phyloP scores from a whole-genome alignment of 2,797 vertebrate species.

The Phylloscopus collybita region DNA sequence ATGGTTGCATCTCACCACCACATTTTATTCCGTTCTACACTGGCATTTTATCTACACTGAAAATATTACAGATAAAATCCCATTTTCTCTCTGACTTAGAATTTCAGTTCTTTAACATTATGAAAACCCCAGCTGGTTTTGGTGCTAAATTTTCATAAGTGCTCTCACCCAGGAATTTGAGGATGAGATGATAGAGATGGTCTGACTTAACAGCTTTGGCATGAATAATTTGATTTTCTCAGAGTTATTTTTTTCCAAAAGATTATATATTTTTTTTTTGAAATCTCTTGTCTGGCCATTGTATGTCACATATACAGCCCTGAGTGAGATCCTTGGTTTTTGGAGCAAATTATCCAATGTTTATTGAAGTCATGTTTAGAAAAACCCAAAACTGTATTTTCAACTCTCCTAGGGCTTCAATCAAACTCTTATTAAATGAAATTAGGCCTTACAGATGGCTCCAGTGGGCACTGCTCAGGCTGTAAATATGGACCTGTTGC shows the following conservation, averaged over 20 bases:
- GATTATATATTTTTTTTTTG: neutral
- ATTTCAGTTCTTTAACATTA: neutral
- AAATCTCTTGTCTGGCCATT: neutral
- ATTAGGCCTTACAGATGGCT: conserved; percentile 14
- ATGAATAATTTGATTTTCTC: neutral
- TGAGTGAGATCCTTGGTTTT: neutral
- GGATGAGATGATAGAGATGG: neutral
- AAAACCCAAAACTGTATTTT: neutral
- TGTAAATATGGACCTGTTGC: neutral
- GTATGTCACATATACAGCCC: neutral
- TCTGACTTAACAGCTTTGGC: neutral
- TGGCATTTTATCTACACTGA: neutral
- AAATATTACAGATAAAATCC: neutral
- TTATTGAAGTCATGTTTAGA: neutral
- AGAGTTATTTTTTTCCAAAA: neutral
- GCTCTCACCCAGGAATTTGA: neutral
- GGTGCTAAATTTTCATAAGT: neutral
- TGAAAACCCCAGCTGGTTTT: neutral
- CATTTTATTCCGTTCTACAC: neutral
- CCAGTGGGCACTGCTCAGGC: neutral
- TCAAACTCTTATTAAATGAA: neutral
- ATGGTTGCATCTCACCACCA: neutral
- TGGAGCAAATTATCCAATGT: neutral
- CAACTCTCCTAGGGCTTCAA: neutral
- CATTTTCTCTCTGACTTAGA: neutral